A percentile compares a stretch with the other conserved stretches of the same genome.
Conservation (phyloP, 2,888 invertebrate species). For the Hipparchia sbordonii region DNA sequence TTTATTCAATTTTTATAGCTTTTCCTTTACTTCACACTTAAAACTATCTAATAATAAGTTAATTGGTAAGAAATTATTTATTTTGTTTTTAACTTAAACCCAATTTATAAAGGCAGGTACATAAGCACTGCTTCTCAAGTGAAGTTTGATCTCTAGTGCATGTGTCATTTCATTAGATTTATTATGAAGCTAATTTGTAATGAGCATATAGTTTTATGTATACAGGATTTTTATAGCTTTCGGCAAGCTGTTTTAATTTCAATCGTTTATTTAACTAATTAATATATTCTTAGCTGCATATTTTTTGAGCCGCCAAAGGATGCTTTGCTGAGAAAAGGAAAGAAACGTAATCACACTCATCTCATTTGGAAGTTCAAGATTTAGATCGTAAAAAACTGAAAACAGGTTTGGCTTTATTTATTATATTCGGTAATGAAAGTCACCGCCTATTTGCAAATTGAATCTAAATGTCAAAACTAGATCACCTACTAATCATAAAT, state of each 20-base stretch:
- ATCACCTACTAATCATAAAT: slow-evolving; percentile 32
- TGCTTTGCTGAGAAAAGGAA: background rate
- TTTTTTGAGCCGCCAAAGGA: background rate
- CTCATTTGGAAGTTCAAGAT: slow-evolving; percentile 20
- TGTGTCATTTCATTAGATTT: too few species aligned
- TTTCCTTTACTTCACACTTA: too few species aligned
- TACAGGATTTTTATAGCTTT: background rate
- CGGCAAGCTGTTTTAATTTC: background rate
- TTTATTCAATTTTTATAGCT: too few species aligned
- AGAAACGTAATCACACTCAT: slow-evolving; percentile 21
- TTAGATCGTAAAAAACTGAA: slow-evolving; percentile 22
- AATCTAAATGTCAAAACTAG: slow-evolving; percentile 32
- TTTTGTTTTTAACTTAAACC: too few species aligned
- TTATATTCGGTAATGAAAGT: slow-evolving; percentile 33
- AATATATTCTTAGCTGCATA: slow-evolving; percentile 10
- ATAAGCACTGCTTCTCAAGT: too few species aligned
- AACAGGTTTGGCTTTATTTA: slow-evolving; percentile 29
- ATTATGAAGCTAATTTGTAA: background rate
- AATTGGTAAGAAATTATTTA: too few species aligned
- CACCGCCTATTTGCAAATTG: slow-evolving; percentile 29
- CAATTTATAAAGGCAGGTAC: too few species aligned
- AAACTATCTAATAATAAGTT: too few species aligned
- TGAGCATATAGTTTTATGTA: background rate
- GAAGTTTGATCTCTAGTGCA: too few species aligned
- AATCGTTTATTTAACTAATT: slow-evolving; percentile 5